Conservation (phyloP, 2,797 vertebrate species). For the Thripadectes ignobilis region DNA sequence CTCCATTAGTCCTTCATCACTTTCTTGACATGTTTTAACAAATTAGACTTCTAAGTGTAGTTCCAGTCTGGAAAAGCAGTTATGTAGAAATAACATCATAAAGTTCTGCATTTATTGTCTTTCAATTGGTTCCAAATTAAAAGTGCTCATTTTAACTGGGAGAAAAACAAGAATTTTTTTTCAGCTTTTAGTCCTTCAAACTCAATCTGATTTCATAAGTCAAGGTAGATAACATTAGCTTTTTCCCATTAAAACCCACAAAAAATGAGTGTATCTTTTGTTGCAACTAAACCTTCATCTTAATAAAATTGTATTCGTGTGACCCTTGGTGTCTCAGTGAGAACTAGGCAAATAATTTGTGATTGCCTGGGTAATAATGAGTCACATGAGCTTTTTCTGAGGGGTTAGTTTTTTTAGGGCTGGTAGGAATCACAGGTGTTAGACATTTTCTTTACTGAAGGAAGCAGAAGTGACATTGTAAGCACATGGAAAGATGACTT, state of each 20-base stretch:
- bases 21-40: constrained; percentile 38
- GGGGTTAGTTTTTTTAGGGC: background rate
- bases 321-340: background rate
- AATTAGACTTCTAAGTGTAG: constrained; percentile 21
- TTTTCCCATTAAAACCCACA: background rate
- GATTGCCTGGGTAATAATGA: background rate
- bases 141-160: background rate
- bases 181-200: background rate
- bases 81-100: constrained; percentile 1
- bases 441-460: background rate
- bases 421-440: background rate
- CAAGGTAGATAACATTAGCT: background rate
- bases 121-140: constrained; percentile 7
- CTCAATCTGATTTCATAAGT: background rate
- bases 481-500: background rate
- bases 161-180: background rate
- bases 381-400: background rate
- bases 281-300: background rate
- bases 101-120: background rate
- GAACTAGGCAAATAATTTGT: background rate
- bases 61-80: constrained; percentile 3
- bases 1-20: background rate
- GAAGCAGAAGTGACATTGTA: background rate
- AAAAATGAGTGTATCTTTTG: background rate
- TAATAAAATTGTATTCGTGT: background rate